Percentiles rank a stretch among this genome's conserved stretches.
Evolutionary conservation across 2,113 vertebrate genomes (phyloP).

Genomic region (Rhynchomys soricoides): DNA sequence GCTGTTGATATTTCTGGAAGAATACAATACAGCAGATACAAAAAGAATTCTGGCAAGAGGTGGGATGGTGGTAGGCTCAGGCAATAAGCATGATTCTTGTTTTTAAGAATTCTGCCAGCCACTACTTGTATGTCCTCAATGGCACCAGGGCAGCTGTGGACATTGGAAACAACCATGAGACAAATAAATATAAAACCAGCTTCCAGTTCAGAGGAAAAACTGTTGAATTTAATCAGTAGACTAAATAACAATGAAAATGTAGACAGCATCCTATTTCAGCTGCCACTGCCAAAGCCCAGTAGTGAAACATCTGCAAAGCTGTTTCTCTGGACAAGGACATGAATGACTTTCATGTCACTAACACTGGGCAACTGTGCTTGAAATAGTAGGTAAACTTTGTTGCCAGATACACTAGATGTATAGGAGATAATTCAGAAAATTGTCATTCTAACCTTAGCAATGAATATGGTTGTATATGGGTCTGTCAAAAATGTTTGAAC

Average conservation of each 20-base stretch:
- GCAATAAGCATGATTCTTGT: constrained; percentile 92
- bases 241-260: constrained; percentile 92
- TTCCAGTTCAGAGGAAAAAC: constrained; percentile 91
- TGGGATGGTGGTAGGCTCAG: constrained; percentile 92
- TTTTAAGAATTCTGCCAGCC: constrained; percentile 94
- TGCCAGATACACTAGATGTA: constrained; percentile 95
- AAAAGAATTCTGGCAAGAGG: constrained; percentile 90
- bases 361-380: constrained; percentile 94
- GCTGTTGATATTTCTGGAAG: constrained; percentile 95
- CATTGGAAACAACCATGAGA: constrained; percentile 94
- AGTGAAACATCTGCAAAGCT: constrained; percentile 95
- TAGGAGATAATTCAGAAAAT: constrained; percentile 97
- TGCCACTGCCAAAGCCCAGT: constrained; percentile 96
- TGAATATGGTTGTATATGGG: constrained; percentile 95
- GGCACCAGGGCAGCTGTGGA: constrained; percentile 93
- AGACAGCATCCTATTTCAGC: constrained; percentile 94
- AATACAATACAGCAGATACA: constrained; percentile 93
- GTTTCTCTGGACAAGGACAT: constrained; percentile 94
- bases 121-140: constrained; percentile 97
- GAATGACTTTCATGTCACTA: constrained; percentile 95
- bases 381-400: constrained; percentile 93
- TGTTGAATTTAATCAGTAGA: constrained; percentile 92
- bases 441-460: constrained; percentile 95
- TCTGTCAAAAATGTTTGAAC: constrained; percentile 98
- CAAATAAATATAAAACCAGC: constrained; percentile 92